phyloP scores from a whole-genome alignment of 2,888 invertebrate genomes.

The Microctonus aethiopoides region DNA sequence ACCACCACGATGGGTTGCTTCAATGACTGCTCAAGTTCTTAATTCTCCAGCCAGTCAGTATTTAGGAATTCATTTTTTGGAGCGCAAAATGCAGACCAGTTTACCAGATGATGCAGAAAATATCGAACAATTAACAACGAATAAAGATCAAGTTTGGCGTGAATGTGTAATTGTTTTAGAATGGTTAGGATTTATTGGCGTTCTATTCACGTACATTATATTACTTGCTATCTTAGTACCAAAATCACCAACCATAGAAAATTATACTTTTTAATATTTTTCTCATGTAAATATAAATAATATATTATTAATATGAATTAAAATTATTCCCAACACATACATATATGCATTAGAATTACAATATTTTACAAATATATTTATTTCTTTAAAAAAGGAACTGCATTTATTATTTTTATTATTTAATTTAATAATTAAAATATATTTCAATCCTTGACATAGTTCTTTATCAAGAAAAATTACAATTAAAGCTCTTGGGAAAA shows the following conservation, averaged over 20 bases:
- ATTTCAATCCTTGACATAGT: not conserved
- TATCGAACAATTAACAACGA: constrained; percentile 27
- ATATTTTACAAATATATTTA: not conserved
- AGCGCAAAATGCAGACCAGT: constrained; percentile 36
- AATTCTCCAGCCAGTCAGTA: constrained; percentile 51
- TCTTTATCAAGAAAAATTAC: not conserved
- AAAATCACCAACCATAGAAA: constrained; percentile 13
- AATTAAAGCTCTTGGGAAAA: not conserved
- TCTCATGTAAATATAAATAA: not conserved
- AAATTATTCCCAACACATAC: not conserved
- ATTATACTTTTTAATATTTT: constrained; percentile 16
- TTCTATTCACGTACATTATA: constrained; percentile 50
- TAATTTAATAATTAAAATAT: not conserved
- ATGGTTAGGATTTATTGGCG: constrained; percentile 52
- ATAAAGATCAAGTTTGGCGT: constrained; percentile 51
- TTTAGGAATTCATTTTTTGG: constrained; percentile 44
- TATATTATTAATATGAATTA: not conserved
- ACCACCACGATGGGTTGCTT: constrained; percentile 54
- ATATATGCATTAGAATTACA: too few species aligned
- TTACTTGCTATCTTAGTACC: constrained; percentile 49
- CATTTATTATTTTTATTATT: not conserved
- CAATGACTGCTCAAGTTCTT: constrained; percentile 46
- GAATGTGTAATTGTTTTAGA: constrained; percentile 56
- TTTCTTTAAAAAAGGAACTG: not conserved
- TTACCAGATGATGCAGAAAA: constrained; percentile 45